A percentile compares a stretch with the other conserved stretches of the same genome.
phyloP scores from a whole-genome alignment of 2,888 invertebrate genomes.

The Nysson spinosus region DNA sequence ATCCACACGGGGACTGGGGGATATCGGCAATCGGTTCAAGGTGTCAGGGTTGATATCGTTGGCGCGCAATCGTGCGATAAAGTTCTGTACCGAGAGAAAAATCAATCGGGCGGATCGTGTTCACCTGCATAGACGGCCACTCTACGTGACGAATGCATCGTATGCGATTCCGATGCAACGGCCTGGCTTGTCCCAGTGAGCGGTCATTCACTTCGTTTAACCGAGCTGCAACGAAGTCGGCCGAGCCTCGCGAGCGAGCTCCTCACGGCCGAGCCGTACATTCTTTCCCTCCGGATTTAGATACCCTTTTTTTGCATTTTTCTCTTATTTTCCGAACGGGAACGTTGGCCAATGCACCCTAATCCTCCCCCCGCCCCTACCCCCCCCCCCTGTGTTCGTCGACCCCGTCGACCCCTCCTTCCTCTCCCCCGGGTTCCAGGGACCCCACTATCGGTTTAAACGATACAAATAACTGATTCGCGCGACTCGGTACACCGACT shows the following conservation, averaged over 20 bases:
- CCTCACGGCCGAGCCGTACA: constrained; percentile 31
- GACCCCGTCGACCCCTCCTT: no score
- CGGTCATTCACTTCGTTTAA: constrained; percentile 74
- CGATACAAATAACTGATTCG: constrained; percentile 14
- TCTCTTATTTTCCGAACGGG: constrained; percentile 1
- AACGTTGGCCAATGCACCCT: no score
- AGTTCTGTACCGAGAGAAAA: constrained; percentile 11
- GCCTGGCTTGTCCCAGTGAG: constrained; percentile 73
- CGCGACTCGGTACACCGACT: no score
- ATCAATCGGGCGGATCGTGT: constrained; percentile 49
- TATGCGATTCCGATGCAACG: constrained; percentile 59
- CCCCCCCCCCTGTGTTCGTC: no score
- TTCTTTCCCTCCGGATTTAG: constrained; percentile 38
- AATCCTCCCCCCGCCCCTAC: no score
- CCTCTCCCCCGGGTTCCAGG: neutral
- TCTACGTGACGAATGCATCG: constrained; percentile 57
- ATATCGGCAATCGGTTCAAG: neutral
- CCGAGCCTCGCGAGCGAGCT: constrained; percentile 13
- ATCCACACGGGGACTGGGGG: no score
- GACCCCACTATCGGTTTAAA: neutral
- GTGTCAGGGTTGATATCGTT: no score
- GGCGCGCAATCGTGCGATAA: neutral
- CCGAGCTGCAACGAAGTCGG: constrained; percentile 64
- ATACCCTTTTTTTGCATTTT: constrained; percentile 19
- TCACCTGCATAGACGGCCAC: constrained; percentile 54